These are phyloP conservation scores for Falco columbarius DNA, from an alignment of 2,797 vertebrate genomes.

Conservation along the genomic window DNA sequence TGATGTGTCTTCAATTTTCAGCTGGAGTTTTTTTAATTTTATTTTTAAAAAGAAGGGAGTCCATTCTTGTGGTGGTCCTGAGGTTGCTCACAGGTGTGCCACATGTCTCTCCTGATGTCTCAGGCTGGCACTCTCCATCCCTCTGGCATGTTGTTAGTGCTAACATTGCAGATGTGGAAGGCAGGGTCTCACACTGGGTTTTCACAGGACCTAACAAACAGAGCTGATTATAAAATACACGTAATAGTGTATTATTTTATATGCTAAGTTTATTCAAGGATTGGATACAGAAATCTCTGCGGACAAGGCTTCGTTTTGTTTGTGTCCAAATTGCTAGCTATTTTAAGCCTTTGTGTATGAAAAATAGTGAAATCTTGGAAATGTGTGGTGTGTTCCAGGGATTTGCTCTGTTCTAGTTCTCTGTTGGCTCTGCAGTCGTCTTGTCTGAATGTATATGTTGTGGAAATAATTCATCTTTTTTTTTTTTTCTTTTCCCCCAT, in stretches of 20 bases:
- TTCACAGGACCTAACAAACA: background rate
- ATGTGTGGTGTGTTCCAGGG: background rate
- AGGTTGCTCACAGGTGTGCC: rapidly evolving
- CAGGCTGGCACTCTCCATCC: background rate
- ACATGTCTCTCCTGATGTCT: background rate
- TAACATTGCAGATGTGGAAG: rapidly evolving
- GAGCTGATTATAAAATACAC: background rate
- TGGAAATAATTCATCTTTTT: background rate
- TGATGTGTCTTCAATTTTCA: rapidly evolving
- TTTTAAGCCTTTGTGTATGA: background rate
- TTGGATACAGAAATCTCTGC: background rate
- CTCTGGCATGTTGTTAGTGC: rapidly evolving
- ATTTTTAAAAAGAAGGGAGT: background rate
- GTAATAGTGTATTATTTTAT: background rate
- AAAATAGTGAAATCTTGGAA: background rate
- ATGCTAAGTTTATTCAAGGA: background rate
- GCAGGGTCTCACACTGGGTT: background rate
- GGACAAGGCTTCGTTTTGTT: background rate
- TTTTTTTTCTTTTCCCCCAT: background rate
- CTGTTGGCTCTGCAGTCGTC: background rate
- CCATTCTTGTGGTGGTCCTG: background rate
- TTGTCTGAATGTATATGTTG: background rate
- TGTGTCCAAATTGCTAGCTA: background rate
- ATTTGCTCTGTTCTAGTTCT: background rate
- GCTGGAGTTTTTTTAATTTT: too few species aligned